phyloP scores from a whole-genome alignment of 2,113 vertebrate species.

The Plectropomus leopardus region DNA sequence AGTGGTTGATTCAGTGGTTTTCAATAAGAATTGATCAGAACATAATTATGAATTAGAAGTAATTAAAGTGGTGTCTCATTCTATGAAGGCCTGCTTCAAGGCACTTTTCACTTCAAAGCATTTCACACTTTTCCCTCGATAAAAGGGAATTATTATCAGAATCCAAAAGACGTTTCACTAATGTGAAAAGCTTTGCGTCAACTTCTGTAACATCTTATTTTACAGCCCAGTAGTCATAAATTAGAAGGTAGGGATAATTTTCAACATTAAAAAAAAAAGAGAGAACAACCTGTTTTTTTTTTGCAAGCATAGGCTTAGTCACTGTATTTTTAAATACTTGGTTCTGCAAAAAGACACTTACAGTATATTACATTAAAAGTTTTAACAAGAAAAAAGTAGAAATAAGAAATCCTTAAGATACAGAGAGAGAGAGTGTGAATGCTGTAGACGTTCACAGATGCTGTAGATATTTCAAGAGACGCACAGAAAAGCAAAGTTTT shows the following conservation, averaged over 20 bases:
- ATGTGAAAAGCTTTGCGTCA: constrained; percentile 62
- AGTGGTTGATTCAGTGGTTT: constrained; percentile 49
- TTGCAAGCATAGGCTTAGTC: not conserved
- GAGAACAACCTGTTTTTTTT: not conserved
- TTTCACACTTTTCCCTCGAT: constrained; percentile 40
- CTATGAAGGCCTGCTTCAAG: constrained; percentile 39
- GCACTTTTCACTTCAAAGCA: constrained; percentile 63
- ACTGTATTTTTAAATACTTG: not conserved
- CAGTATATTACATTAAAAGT: not conserved
- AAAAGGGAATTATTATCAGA: constrained; percentile 62
- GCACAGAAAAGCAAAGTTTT: constrained; percentile 5
- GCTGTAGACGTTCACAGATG: not conserved
- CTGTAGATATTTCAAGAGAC: not conserved
- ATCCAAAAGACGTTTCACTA: constrained; percentile 59
- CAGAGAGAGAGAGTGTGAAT: not conserved
- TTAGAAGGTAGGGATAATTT: constrained; percentile 7
- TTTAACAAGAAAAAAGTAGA: not conserved
- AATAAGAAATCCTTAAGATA: not conserved
- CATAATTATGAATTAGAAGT: constrained; percentile 60
- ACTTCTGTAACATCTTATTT: constrained; percentile 47
- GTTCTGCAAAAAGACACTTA: not conserved
- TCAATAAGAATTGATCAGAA: constrained; percentile 67
- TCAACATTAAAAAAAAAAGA: not conserved
- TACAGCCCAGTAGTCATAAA: constrained; percentile 15
- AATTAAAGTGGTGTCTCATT: constrained; percentile 53